These are phyloP conservation scores for Poecilia latipinna DNA, from an alignment of 2,113 vertebrate species.

Conservation along the genomic window DNA sequence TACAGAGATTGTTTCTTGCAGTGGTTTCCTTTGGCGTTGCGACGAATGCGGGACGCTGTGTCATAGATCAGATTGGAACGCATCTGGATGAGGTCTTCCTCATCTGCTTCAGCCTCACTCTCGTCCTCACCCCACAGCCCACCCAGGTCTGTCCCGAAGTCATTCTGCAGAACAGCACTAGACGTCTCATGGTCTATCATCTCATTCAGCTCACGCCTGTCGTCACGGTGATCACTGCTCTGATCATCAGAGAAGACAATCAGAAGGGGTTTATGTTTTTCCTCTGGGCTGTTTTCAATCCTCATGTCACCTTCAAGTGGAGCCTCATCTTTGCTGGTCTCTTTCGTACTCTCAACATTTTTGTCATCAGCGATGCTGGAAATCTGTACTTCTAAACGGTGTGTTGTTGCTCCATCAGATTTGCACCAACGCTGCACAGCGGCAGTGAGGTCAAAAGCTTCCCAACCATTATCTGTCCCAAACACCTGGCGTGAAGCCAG, in stretches of 20 bases:
- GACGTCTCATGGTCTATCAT: conserved; percentile 93
- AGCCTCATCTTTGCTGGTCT: conserved; percentile 64
- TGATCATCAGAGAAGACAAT: conserved; percentile 97
- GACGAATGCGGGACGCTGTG: conserved; percentile 89
- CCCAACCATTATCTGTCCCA: conserved; percentile 89
- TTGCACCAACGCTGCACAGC: conserved; percentile 87
- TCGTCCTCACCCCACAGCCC: conserved; percentile 65
- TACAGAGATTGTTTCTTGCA: conserved; percentile 93
- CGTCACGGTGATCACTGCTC: conserved; percentile 86
- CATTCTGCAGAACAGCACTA: conserved; percentile 72
- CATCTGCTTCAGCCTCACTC: conserved; percentile 80
- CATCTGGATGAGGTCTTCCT: conserved; percentile 93
- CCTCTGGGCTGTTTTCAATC: conserved; percentile 87
- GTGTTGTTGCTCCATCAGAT: conserved; percentile 82
- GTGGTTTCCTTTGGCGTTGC: conserved; percentile 95
- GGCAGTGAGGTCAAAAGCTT: conserved; percentile 91
- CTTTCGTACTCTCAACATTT: conserved; percentile 42
- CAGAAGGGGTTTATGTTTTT: conserved; percentile 90
- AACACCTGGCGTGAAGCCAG: conserved; percentile 90
- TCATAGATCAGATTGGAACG: conserved; percentile 97
- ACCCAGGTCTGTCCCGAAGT: conserved; percentile 63
- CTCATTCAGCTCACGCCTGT: conserved; percentile 88
- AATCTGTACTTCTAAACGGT: conserved; percentile 91
- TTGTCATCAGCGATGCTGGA: conserved; percentile 77
- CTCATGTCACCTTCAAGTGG: conserved; percentile 82